Evolutionary conservation across 2,888 invertebrate species (phyloP).

Genomic region (Dryobota labecula): DNA sequence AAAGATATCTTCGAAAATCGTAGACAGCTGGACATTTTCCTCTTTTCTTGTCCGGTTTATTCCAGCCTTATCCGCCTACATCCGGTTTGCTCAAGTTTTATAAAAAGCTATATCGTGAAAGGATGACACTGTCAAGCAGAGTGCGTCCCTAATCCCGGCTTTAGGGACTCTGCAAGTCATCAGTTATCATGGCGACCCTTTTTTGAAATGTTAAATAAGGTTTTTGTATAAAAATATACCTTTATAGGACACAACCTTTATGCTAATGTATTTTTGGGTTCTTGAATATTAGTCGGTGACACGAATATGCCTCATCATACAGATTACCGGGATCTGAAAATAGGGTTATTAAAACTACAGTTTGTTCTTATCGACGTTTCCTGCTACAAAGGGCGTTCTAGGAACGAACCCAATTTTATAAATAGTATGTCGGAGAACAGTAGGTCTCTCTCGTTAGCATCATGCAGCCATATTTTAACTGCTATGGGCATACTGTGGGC

Average conservation of each 20-base stretch:
- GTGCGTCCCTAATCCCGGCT: conserved; percentile 65
- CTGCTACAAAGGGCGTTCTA: too few relatives aligned
- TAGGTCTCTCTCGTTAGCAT: too few relatives aligned
- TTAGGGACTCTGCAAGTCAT: conserved; percentile 64
- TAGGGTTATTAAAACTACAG: conserved; percentile 11
- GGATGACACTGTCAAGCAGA: conserved; percentile 65
- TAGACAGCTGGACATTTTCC: conserved; percentile 27
- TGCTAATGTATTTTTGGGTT: conserved; percentile 56
- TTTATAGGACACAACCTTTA: conserved; percentile 55
- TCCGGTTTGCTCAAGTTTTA: conserved; percentile 64
- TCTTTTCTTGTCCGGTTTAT: conserved; percentile 21
- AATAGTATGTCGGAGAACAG: too few relatives aligned
- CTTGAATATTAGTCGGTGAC: conserved; percentile 32
- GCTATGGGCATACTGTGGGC: too few relatives aligned
- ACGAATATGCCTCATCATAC: conserved; percentile 45
- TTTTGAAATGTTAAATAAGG: conserved; percentile 60
- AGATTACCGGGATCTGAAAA: conserved; percentile 26
- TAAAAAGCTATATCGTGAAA: conserved; percentile 66
- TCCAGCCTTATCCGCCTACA: conserved; percentile 32
- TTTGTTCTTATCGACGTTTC: too few relatives aligned
- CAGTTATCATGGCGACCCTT: conserved; percentile 57
- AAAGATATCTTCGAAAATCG: conserved; percentile 23
- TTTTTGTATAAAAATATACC: conserved; percentile 51
- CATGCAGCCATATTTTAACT: too few relatives aligned
- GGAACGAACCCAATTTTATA: too few relatives aligned